These are phyloP conservation scores for Oxyteleia sp. DNA, from an alignment of 2,888 invertebrate species.

Conservation along the genomic window DNA sequence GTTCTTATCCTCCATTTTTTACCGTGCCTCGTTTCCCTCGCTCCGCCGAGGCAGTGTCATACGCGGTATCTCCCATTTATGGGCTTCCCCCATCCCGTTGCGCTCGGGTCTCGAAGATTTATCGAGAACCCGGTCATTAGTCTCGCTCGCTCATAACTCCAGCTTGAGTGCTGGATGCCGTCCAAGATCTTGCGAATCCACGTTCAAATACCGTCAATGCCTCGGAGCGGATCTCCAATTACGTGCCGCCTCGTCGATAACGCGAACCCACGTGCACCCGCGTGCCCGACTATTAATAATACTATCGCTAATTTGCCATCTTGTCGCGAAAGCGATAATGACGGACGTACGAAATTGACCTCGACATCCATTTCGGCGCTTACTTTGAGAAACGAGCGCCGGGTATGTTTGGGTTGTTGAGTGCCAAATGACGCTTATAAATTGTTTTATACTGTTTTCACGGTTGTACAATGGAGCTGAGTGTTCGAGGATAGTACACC, in stretches of 20 bases:
- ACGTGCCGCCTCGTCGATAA: constrained; percentile 62
- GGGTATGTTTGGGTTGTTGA: constrained; percentile 58
- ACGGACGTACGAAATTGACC: constrained; percentile 64
- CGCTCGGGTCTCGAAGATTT: constrained; percentile 57
- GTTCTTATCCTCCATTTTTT: constrained; percentile 54
- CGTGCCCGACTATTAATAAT: constrained; percentile 61
- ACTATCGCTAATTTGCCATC: constrained; percentile 64
- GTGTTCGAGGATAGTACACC: constrained; percentile 33
- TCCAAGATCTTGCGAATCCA: constrained; percentile 73
- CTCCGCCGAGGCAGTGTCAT: constrained; percentile 51
- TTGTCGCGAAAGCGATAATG: constrained; percentile 64
- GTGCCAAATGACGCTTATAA: constrained; percentile 70
- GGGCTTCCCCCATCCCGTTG: constrained; percentile 28
- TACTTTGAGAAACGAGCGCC: constrained; percentile 63
- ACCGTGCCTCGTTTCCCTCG: constrained; percentile 55
- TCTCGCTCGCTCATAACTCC: constrained; percentile 73
- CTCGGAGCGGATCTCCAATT: constrained; percentile 69
- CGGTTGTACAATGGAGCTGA: constrained; percentile 52
- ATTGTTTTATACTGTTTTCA: constrained; percentile 70
- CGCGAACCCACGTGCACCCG: constrained; percentile 60
- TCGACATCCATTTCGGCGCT: constrained; percentile 63
- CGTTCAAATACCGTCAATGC: constrained; percentile 62
- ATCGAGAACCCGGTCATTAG: constrained; percentile 75
- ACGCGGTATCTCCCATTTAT: constrained; percentile 72
- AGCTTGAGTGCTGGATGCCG: constrained; percentile 73